These are phyloP conservation scores for Terrapene triunguis DNA, from an alignment of 2,113 vertebrate species.

Conservation along the genomic window DNA sequence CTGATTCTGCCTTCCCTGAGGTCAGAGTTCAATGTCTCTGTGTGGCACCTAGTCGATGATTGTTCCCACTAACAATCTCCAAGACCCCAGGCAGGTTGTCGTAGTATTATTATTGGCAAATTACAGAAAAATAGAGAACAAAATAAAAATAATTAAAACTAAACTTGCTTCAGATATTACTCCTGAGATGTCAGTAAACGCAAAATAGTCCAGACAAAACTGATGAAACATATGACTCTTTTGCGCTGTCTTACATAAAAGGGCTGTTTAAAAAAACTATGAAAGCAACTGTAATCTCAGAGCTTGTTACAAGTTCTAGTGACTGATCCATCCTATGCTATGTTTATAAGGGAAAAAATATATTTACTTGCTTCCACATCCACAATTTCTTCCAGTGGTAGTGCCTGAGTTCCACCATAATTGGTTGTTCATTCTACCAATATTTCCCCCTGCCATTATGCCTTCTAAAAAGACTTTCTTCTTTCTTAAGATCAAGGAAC, in stretches of 20 bases:
- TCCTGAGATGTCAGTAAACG: neutral
- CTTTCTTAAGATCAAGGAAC: slow-evolving; percentile 22
- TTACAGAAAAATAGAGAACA: neutral
- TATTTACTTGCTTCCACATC: neutral
- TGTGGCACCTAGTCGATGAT: neutral
- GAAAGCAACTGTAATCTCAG: neutral
- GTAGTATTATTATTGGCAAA: neutral
- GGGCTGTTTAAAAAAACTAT: neutral
- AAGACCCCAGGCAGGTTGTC: neutral
- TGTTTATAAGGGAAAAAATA: neutral
- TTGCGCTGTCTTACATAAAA: neutral
- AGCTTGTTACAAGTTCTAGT: neutral
- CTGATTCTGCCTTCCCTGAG: neutral
- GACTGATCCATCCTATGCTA: neutral
- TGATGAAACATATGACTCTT: neutral
- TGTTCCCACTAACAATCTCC: neutral
- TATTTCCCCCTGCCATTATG: neutral
- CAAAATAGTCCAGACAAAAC: neutral
- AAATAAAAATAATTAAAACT: neutral
- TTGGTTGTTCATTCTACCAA: neutral
- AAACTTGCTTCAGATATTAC: neutral
- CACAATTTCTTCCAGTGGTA: neutral
- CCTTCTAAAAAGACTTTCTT: slow-evolving; percentile 6
- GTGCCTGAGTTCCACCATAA: neutral
- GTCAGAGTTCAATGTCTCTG: rapidly evolving